phyloP scores from a whole-genome alignment of 2,797 vertebrate genomes.

The Vipera latastei region DNA sequence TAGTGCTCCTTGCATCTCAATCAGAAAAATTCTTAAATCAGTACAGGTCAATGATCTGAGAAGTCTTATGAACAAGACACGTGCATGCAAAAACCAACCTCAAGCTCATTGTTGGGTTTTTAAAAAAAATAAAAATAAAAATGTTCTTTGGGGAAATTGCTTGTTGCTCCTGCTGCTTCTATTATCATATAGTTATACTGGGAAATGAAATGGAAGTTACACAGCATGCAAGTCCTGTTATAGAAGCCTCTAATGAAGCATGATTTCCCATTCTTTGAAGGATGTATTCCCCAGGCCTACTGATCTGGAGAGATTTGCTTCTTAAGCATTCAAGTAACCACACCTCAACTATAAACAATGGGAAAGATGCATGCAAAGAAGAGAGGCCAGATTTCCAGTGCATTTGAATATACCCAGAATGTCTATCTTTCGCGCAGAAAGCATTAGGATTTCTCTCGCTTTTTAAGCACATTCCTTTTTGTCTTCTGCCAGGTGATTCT shows the following conservation, averaged over 20 bases:
- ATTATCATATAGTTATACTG: neutral
- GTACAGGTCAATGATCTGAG: neutral
- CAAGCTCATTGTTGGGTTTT: neutral
- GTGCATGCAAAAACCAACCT: neutral
- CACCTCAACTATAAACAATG: neutral
- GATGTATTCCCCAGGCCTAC: neutral
- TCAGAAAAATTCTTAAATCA: slow-evolving; percentile 2
- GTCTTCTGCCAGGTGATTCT: neutral
- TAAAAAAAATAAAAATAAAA: slow-evolving; percentile 6
- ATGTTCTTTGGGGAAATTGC: slow-evolving; percentile 5
- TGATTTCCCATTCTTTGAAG: neutral
- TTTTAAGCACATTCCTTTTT: neutral
- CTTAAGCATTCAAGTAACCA: neutral
- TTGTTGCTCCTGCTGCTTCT: slow-evolving; percentile 41
- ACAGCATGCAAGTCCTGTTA: slow-evolving; percentile 3
- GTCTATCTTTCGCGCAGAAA: neutral
- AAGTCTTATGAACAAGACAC: slow-evolving; percentile 3
- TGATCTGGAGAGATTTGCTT: neutral
- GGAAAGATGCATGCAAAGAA: neutral
- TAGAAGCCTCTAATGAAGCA: neutral
- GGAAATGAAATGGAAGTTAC: slow-evolving; percentile 42
- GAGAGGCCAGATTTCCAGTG: slow-evolving; percentile 19
- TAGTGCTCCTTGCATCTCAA: neutral
- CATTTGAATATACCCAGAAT: neutral
- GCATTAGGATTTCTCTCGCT: neutral